A percentile compares a stretch with the other conserved stretches of the same genome.
Evolutionary conservation across 1,140 invertebrate species (phyloP).

Genomic region (Pseudomyrmex gracilis): DNA sequence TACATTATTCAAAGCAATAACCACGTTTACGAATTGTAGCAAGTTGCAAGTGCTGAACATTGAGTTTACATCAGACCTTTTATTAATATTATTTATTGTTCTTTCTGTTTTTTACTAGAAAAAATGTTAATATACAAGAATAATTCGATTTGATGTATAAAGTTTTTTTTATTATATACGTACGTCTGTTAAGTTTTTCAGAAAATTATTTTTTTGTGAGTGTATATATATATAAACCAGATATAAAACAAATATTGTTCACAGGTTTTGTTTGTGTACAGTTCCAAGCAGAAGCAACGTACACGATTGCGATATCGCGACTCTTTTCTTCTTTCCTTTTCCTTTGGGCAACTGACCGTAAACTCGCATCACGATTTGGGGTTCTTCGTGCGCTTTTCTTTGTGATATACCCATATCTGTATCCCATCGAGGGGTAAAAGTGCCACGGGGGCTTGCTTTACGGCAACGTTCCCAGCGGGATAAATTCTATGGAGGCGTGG

Average conservation of each 20-base stretch:
- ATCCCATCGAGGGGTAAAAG: conserved; percentile 37
- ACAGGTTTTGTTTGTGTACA: not conserved
- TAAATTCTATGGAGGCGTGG: conserved; percentile 25
- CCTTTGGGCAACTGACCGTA: conserved; percentile 47
- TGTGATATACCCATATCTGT: not conserved
- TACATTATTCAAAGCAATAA: not conserved
- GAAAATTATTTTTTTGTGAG: not conserved
- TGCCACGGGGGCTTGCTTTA: conserved; percentile 40
- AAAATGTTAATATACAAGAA: no score
- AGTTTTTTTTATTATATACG: no score
- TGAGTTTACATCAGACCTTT: no score
- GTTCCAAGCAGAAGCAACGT: not conserved
- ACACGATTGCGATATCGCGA: not conserved
- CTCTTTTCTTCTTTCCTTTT: not conserved
- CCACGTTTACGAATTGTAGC: not conserved
- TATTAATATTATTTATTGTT: no score
- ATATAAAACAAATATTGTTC: not conserved
- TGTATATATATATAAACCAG: no score
- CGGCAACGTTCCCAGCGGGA: conserved; percentile 55
- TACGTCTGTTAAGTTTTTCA: no score
- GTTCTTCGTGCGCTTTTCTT: conserved; percentile 30
- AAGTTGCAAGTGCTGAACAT: not conserved
- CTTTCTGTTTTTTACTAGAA: no score
- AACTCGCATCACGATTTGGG: conserved; percentile 41
- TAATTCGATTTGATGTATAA: no score